Evolutionary conservation across 2,888 invertebrate genomes (phyloP).

Genomic region (Agrochola lota): DNA sequence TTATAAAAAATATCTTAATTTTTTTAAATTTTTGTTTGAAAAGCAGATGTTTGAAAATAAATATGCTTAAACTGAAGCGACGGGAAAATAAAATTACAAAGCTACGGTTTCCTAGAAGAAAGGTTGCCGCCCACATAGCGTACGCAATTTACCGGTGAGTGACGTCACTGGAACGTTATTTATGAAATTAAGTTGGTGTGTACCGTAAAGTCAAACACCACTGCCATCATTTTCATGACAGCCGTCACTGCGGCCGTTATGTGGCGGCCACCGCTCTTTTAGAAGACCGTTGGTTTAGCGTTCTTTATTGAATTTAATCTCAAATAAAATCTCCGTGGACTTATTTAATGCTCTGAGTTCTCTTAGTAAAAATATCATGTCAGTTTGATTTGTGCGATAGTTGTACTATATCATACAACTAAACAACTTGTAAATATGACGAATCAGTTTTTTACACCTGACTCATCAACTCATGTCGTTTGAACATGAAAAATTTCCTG

Average conservation of each 20-base stretch:
- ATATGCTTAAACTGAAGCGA: neutral
- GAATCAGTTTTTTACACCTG: too few species aligned
- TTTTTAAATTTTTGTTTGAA: neutral
- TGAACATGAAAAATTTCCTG: neutral
- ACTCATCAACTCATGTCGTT: neutral
- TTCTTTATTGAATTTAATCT: neutral
- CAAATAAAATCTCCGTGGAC: neutral
- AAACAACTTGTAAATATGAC: too few species aligned
- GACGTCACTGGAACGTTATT: neutral
- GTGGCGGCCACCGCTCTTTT: neutral
- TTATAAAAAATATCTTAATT: neutral
- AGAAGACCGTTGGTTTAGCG: neutral
- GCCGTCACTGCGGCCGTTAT: neutral
- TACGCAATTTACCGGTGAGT: neutral
- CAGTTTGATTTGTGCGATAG: neutral
- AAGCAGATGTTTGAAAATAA: conserved; percentile 5
- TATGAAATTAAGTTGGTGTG: neutral
- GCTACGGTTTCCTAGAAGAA: neutral
- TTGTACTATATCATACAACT: neutral
- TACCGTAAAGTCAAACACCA: neutral
- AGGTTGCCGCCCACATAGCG: neutral
- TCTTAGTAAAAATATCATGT: neutral
- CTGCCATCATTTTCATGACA: neutral
- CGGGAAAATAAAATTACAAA: neutral
- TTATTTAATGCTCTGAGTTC: neutral